These are phyloP conservation scores for Actinopyga echinites DNA, from an alignment of 53 echinoderm and acorn worm species.

Conservation along the genomic window DNA sequence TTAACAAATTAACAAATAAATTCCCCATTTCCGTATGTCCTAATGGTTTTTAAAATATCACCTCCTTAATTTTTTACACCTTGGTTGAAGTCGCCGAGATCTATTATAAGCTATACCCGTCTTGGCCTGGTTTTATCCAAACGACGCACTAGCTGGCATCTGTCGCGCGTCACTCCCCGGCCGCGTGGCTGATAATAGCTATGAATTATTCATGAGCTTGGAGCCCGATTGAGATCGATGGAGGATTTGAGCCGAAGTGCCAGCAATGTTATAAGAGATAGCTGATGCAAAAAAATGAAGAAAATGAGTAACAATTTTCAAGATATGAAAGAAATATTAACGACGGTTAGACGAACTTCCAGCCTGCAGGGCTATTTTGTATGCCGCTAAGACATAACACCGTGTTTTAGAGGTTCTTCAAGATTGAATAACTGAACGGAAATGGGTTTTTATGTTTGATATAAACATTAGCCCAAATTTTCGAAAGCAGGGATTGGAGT, in stretches of 20 bases:
- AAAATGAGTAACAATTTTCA: neutral
- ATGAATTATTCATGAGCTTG: conserved; percentile 34
- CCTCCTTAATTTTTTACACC: conserved; percentile 15
- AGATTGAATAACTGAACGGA: no score
- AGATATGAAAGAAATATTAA: no score
- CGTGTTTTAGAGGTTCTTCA: no score
- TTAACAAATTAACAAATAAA: conserved; percentile 41
- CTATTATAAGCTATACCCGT: no score
- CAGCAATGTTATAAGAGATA: conserved; percentile 17
- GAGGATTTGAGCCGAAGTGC: neutral
- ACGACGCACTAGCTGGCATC: conserved; percentile 5
- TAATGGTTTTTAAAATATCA: conserved; percentile 30
- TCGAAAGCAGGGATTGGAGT: no score
- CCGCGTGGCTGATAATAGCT: conserved; percentile 32
- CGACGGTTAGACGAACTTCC: no score
- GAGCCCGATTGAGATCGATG: conserved; percentile 18
- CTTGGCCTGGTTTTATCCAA: conserved; percentile 14
- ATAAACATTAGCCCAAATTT: no score
- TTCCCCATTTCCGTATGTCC: conserved; percentile 38
- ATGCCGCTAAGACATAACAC: no score
- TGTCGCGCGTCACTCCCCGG: conserved; percentile 15
- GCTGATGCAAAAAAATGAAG: conserved; percentile 25
- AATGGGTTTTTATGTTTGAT: no score
- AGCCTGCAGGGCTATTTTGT: no score
- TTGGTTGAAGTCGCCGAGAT: neutral